Percentiles rank a stretch among this genome's conserved stretches.
These are phyloP conservation scores for Sakesphorus luctuosus DNA, from an alignment of 2,113 vertebrate genomes.

Conservation along the genomic window DNA sequence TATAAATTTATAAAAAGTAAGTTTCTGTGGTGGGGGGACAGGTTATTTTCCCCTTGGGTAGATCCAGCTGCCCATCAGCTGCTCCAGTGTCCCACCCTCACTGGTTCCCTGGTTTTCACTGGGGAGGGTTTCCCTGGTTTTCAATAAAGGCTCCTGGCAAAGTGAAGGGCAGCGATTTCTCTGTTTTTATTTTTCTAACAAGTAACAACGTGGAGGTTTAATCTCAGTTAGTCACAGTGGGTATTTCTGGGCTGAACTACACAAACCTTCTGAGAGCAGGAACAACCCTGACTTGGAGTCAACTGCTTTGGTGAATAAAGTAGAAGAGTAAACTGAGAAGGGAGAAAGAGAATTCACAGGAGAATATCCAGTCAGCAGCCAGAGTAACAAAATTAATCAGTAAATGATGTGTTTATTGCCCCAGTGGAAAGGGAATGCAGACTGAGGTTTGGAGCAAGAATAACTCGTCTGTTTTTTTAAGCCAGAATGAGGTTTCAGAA, in stretches of 20 bases:
- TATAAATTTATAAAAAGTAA: too few species aligned
- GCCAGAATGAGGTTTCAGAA: neutral
- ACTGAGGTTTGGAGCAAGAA: neutral
- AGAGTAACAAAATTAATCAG: neutral
- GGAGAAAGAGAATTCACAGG: neutral
- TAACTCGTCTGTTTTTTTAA: neutral
- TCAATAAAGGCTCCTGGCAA: neutral
- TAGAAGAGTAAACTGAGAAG: neutral
- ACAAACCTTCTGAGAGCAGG: neutral
- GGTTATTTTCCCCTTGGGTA: too few species aligned
- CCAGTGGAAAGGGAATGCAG: neutral
- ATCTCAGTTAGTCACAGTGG: neutral
- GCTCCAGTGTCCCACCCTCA: too few species aligned
- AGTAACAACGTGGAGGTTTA: neutral
- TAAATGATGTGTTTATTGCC: neutral
- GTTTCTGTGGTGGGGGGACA: too few species aligned
- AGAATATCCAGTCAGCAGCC: neutral
- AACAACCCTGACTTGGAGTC: neutral
- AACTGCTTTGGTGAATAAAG: neutral
- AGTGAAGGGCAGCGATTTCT: neutral
- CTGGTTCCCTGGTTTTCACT: too few species aligned
- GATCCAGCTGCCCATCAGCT: too few species aligned
- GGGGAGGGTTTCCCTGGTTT: too few species aligned
- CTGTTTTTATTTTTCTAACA: neutral
- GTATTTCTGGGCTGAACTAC: neutral